Conservation (phyloP, 2,113 vertebrate genomes). For the Microcebus tavaratra region DNA sequence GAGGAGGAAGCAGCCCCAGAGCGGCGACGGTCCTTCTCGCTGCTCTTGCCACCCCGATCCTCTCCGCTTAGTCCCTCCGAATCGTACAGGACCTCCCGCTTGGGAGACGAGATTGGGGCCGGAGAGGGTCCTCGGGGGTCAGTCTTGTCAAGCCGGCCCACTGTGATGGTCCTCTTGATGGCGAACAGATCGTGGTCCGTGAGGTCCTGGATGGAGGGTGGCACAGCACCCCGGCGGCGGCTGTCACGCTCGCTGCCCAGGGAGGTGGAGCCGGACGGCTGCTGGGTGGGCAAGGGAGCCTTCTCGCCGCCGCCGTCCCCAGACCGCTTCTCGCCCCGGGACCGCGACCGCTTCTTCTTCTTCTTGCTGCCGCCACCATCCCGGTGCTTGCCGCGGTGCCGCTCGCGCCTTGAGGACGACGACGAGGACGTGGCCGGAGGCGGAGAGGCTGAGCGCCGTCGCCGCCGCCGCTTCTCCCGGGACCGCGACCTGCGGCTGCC, state of each 20-base stretch:
- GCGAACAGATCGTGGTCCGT: conserved; percentile 94
- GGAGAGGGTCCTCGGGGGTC: conserved; percentile 71
- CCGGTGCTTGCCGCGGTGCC: conserved; percentile 84
- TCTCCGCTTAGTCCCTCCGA: conserved; percentile 80
- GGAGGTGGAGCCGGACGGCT: neutral
- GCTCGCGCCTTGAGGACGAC: conserved; percentile 56
- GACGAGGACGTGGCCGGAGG: conserved; percentile 69
- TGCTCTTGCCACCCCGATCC: conserved; percentile 60
- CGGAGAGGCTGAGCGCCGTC: conserved; percentile 78
- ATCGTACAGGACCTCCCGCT: conserved; percentile 84
- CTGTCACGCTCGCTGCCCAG: conserved; percentile 74
- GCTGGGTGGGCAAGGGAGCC: conserved; percentile 46
- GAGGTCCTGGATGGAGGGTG: conserved; percentile 95
- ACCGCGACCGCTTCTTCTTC: conserved; percentile 81
- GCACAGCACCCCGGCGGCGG: conserved; percentile 90
- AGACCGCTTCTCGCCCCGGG: conserved; percentile 77
- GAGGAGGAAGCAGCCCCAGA: conserved; percentile 6
- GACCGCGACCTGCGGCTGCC: conserved; percentile 73
- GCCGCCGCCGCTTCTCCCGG: conserved; percentile 74
- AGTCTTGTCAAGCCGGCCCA: conserved; percentile 81
- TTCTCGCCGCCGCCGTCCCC: conserved; percentile 60
- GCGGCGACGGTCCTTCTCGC: conserved; percentile 72
- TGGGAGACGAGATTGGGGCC: conserved; percentile 82
- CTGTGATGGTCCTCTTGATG: conserved; percentile 96
- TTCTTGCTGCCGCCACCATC: conserved; percentile 77